Conservation (phyloP, 2,113 vertebrate genomes). For the Chrysochloris asiatica region DNA sequence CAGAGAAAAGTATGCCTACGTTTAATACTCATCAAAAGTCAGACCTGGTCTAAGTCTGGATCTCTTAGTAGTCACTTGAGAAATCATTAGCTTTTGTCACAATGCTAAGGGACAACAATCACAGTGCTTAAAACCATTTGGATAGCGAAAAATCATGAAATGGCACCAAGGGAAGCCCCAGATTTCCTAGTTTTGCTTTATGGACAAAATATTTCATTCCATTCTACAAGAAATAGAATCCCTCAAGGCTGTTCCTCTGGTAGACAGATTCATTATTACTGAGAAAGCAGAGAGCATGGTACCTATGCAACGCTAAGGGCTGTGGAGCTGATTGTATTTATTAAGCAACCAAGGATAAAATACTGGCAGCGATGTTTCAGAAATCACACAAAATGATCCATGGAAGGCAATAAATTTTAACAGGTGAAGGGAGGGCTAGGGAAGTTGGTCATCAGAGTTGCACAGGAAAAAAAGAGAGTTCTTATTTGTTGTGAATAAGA, state of each 20-base stretch:
- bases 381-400: slow-evolving; percentile 45
- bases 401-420: slow-evolving; percentile 27
- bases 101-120: not conserved
- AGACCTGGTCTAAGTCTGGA: not conserved
- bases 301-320: slow-evolving; percentile 1
- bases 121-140: not conserved
- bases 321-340: slow-evolving; percentile 35
- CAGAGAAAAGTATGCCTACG: not conserved
- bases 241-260: slow-evolving; percentile 1
- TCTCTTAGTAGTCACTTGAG: slow-evolving; percentile 13
- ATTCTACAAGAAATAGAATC: slow-evolving; percentile 36
- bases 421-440: not conserved
- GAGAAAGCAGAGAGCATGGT: slow-evolving; percentile 32
- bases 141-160: not conserved
- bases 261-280: slow-evolving; percentile 34
- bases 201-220: slow-evolving; percentile 30
- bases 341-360: slow-evolving; percentile 56
- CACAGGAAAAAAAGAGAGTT: not conserved
- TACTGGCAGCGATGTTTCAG: slow-evolving; percentile 22
- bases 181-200: slow-evolving; percentile 14
- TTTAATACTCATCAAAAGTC: not conserved
- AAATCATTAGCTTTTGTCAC: slow-evolving; percentile 9
- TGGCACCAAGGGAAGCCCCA: not conserved
- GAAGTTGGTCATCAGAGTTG: not conserved
- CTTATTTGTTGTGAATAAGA: slow-evolving; percentile 40